These are phyloP conservation scores for Vanessa cardui DNA, from an alignment of 2,888 invertebrate genomes.

Conservation along the genomic window DNA sequence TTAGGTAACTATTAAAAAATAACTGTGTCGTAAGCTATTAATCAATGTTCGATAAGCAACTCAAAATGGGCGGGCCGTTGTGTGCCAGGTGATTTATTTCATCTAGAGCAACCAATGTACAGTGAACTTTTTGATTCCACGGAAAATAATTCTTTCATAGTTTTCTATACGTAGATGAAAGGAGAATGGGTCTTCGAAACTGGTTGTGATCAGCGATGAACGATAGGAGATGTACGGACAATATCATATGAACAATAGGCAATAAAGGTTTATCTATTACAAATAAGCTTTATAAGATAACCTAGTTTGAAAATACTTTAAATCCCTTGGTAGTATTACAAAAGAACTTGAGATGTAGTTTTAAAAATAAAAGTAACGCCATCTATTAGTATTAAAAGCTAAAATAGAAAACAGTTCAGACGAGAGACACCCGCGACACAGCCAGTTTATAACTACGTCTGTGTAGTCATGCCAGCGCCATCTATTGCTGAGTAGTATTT, in stretches of 20 bases:
- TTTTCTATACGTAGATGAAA: conserved; percentile 5
- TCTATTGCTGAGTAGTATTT: conserved; percentile 31
- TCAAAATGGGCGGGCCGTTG: conserved; percentile 74
- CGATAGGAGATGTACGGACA: conserved; percentile 28
- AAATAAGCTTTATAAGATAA: not conserved
- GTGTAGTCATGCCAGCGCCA: conserved; percentile 16
- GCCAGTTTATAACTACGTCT: not conserved
- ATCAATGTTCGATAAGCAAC: conserved; percentile 76
- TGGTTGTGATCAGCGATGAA: conserved; percentile 32
- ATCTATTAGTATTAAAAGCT: conserved; percentile 17
- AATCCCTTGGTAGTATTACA: too few species aligned
- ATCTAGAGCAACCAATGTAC: conserved; percentile 48
- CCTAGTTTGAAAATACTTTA: not conserved
- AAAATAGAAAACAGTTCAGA: not conserved
- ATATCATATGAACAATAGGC: conserved; percentile 34
- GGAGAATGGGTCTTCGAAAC: conserved; percentile 24
- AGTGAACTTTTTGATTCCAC: conserved; percentile 29
- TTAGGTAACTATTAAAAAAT: conserved; percentile 54
- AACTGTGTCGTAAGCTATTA: conserved; percentile 70
- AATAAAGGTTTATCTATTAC: conserved; percentile 17
- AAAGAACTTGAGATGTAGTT: too few species aligned
- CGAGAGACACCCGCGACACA: not conserved
- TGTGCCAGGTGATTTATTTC: conserved; percentile 71
- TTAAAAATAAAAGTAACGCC: conserved; percentile 8
- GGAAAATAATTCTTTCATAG: conserved; percentile 19